A percentile compares a stretch with the other conserved stretches of the same genome.
Conservation (phyloP, 2,888 invertebrate genomes). For the Ornithoptera alexandrae region DNA sequence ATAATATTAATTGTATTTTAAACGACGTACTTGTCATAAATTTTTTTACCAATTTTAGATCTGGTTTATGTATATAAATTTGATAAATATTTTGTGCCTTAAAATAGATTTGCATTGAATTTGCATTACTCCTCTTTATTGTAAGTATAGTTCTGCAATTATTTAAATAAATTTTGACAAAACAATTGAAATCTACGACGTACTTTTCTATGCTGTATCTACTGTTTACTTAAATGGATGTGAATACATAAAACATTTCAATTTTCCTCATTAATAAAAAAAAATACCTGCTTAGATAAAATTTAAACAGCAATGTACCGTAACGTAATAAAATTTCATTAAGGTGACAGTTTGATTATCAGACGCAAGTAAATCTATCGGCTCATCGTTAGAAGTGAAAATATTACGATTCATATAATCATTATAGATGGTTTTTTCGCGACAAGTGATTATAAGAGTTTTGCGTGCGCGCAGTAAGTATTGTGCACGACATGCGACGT, state of each 20-base stretch:
- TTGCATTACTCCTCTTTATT: too few species aligned
- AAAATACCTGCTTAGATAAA: neutral
- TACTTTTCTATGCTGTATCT: too few species aligned
- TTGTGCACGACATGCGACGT: conserved; percentile 61
- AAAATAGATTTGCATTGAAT: too few species aligned
- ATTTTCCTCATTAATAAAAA: neutral
- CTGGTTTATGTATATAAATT: too few species aligned
- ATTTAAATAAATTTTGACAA: too few species aligned
- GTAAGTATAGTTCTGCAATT: too few species aligned
- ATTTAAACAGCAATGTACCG: neutral
- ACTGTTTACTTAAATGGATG: neutral
- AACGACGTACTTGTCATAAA: too few species aligned
- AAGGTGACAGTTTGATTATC: conserved; percentile 3
- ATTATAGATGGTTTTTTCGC: conserved; percentile 64
- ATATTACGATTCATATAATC: conserved; percentile 69
- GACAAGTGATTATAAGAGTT: conserved; percentile 56
- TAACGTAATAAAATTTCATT: conserved; percentile 6
- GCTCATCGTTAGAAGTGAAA: conserved; percentile 66
- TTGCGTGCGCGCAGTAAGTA: conserved; percentile 59
- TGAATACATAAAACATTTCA: neutral
- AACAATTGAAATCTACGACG: too few species aligned
- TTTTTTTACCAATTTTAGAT: too few species aligned
- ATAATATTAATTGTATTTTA: too few species aligned
- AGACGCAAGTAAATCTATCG: neutral
- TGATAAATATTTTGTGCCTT: too few species aligned